phyloP scores from a whole-genome alignment of 2,888 invertebrate genomes.

The Eremobia ochroleuca region DNA sequence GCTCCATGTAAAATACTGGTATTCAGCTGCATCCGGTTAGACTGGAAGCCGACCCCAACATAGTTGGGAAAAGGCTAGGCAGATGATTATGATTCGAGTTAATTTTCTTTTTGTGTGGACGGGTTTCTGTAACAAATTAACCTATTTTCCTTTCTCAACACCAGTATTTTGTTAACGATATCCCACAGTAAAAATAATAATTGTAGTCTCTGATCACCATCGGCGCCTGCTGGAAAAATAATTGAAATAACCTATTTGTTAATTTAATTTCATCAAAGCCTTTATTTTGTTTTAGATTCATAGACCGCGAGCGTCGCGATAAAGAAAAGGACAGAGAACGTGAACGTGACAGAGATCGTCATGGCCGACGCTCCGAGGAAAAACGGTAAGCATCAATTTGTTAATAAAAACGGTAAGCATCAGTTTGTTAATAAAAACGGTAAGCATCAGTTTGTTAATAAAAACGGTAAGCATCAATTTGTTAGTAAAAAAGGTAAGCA shows the following conservation, averaged over 20 bases:
- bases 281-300: slow-evolving; percentile 73
- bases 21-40: no score
- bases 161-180: neutral
- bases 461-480: slow-evolving; percentile 71
- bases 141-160: no score
- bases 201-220: neutral
- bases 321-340: slow-evolving; percentile 75
- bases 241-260: neutral
- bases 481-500: no score
- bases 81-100: no score
- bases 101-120: no score
- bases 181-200: neutral
- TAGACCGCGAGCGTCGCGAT: slow-evolving; percentile 80
- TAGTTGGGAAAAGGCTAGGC: no score
- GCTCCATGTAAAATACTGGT: no score
- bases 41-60: no score
- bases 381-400: slow-evolving; percentile 71
- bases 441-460: slow-evolving; percentile 61
- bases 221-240: neutral
- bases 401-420: slow-evolving; percentile 69
- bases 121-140: no score
- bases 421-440: slow-evolving; percentile 71
- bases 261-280: neutral
- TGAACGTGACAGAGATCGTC: slow-evolving; percentile 78
- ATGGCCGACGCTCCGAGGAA: slow-evolving; percentile 82